A percentile compares a stretch with the other conserved stretches of the same genome.
Conservation (phyloP, 1,140 invertebrate species). For the Hycleus phaleratus region DNA sequence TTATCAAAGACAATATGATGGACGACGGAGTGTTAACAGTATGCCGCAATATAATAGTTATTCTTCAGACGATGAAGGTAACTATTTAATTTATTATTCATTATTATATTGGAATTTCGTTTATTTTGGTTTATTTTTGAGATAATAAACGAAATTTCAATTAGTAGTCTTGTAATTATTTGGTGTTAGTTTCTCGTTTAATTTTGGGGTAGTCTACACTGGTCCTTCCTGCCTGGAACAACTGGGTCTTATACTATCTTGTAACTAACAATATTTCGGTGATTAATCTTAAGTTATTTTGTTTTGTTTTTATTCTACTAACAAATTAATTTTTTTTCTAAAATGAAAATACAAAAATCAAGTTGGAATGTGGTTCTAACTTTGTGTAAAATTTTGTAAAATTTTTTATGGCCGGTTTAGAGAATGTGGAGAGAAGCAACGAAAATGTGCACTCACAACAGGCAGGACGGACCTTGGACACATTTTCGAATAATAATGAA, state of each 20-base stretch:
- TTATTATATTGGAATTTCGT: neutral
- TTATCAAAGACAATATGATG: conserved; percentile 8
- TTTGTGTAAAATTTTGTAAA: conserved; percentile 32
- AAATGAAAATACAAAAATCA: neutral
- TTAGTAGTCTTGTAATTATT: neutral
- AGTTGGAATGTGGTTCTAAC: conserved; percentile 14
- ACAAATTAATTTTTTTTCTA: conserved; percentile 28
- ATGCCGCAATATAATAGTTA: conserved; percentile 64
- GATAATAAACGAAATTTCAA: neutral
- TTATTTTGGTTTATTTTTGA: neutral
- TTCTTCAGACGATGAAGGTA: conserved; percentile 83
- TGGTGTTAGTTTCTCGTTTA: conserved; percentile 8
- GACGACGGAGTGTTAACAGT: conserved; percentile 18
- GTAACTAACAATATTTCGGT: conserved; percentile 35
- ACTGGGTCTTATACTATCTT: conserved; percentile 31
- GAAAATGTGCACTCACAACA: conserved; percentile 36
- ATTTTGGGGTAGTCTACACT: conserved; percentile 34
- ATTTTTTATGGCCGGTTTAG: conserved; percentile 40
- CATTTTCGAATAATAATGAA: conserved; percentile 33
- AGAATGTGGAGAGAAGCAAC: conserved; percentile 36
- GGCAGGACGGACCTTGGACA: conserved; percentile 41
- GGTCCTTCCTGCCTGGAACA: conserved; percentile 41
- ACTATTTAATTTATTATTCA: conserved; percentile 1
- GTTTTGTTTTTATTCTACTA: conserved; percentile 25
- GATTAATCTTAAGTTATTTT: conserved; percentile 18